Conservation (phyloP, 2,797 vertebrate genomes). For the Sebastiscus tertius region DNA sequence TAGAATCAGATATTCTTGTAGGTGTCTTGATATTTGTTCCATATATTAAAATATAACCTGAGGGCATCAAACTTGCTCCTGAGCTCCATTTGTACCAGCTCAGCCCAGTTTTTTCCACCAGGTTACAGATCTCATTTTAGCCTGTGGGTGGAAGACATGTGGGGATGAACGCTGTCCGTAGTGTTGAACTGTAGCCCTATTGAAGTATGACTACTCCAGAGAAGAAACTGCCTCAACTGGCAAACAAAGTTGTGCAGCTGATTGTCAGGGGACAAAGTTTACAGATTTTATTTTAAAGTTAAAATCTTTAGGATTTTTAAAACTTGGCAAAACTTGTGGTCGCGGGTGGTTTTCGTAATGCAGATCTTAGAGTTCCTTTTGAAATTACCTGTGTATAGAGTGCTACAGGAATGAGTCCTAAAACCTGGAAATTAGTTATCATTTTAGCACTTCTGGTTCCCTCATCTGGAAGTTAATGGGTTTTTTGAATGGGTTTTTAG, state of each 20-base stretch:
- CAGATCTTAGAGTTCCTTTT: not conserved
- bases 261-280: not conserved
- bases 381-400: not conserved
- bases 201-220: not conserved
- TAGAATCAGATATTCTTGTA: not conserved
- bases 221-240: not conserved
- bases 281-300: not conserved
- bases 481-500: no score
- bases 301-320: not conserved
- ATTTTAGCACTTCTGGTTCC: no score
- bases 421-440: no score
- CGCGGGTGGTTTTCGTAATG: not conserved
- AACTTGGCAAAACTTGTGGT: not conserved
- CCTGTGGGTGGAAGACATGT: not conserved
- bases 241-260: not conserved
- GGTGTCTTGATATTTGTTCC: not conserved
- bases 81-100: not conserved
- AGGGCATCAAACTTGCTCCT: not conserved
- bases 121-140: not conserved
- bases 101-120: not conserved
- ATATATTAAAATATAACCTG: not conserved
- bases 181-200: conserved; percentile 25
- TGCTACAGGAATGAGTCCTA: no score
- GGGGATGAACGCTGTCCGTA: conserved; percentile 13
- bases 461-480: no score